Base-by-base conservation (phyloP, 1,140 invertebrate genomes). In the Atopsyche davidsoni region DNA sequence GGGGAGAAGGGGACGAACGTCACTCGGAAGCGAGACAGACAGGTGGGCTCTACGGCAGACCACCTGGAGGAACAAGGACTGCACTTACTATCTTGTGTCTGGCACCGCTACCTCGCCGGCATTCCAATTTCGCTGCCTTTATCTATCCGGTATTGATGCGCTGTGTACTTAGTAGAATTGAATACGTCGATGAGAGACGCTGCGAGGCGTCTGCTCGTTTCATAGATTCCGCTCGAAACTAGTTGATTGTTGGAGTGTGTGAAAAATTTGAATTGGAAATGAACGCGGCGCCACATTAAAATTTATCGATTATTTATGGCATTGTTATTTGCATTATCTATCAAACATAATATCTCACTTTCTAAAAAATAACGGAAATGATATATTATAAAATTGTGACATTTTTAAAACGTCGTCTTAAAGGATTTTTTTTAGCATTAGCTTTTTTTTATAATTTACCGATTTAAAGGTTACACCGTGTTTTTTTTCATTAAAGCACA, bases 61-160 rank as follows among this genome's bases (percentile, higher is more conserved):
- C 53, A 55, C 53, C 53, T 55, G 48, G 31, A 38, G 47, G 18
- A 47, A 47, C 53, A 25, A 47, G 53, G 47, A 50, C 46, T 55
- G 53, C 53, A 55, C 40, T 51, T 39, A 25, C 16, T 31, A 24
- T 42, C 40, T 24, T 14, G 9, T 2, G 24, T 46, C 50, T 19
- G 34, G 21, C 21, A 19, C 32, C 25, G 25, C 25, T 48, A 40
- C 31, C 46, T 48, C 32, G 21, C 22, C 22, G 24, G 16, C 34
- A 35, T 52, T 52, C 19, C 43, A 52, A 52, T 52, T 51, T 44
- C 28, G 39, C 31, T 11, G 24, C 23, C 40, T 24, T 42, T 42
- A 38, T 50, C 47, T 50, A 48, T 51, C 48, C 41, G 21, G 21
- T 25, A 24, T 25, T 21, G 46, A 47, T 47, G 46, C 19, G 21